Conservation (phyloP, 2,113 vertebrate genomes). For the Thryonomys swinderianus region DNA sequence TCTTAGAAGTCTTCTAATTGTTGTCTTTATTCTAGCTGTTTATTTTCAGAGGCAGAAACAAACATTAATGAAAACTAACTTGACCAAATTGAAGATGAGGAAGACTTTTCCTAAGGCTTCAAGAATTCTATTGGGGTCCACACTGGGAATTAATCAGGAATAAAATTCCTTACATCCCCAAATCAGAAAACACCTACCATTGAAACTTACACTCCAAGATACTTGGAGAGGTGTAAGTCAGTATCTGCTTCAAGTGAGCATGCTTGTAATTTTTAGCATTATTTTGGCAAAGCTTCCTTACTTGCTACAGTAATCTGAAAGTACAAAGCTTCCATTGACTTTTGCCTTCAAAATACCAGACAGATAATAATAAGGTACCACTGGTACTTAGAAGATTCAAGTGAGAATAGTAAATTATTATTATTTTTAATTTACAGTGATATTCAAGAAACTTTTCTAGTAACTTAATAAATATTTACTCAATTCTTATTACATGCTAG, state of each 20-base stretch:
- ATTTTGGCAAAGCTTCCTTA: not conserved
- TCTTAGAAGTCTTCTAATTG: not conserved
- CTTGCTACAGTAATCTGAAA: not conserved
- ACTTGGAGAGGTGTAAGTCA: not conserved
- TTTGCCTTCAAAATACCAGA: not conserved
- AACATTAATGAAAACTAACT: not conserved
- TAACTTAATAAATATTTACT: constrained; percentile 7
- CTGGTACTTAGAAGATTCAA: not conserved
- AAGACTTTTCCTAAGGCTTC: not conserved
- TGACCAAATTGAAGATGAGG: not conserved
- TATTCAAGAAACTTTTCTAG: not conserved
- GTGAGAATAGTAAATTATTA: not conserved
- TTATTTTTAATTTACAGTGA: not conserved
- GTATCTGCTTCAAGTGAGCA: not conserved
- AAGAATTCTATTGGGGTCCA: not conserved
- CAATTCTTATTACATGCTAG: not conserved
- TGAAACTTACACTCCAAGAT: not conserved
- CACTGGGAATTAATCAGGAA: not conserved
- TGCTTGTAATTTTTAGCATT: not conserved
- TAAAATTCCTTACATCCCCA: not conserved
- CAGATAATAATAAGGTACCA: not conserved
- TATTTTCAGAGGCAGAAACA: not conserved
- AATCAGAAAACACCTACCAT: too few relatives aligned
- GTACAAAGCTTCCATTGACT: not conserved
- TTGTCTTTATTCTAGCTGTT: too few relatives aligned